Evolutionary conservation across 2,113 vertebrate species (phyloP).

Genomic region (Phalacrocorax pelagicus): DNA sequence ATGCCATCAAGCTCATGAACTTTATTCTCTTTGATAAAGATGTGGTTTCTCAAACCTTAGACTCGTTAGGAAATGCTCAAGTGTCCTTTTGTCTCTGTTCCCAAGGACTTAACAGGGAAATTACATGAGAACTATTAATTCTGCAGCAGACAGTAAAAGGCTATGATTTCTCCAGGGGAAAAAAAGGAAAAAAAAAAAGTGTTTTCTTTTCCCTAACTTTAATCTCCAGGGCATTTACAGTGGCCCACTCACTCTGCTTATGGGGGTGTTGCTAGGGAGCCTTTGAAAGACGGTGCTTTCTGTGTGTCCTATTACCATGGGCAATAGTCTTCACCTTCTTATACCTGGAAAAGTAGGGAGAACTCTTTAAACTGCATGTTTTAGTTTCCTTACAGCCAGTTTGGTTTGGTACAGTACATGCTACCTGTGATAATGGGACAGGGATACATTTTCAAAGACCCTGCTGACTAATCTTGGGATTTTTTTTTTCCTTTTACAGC

Average conservation of each 20-base stretch:
- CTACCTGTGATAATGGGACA: not conserved
- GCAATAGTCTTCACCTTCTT: not conserved
- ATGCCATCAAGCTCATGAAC: not conserved
- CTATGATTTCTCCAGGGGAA: not conserved
- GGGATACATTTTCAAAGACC: not conserved
- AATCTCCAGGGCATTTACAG: not conserved
- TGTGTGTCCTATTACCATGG: not conserved
- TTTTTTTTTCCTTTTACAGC: slow-evolving; percentile 73
- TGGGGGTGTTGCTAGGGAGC: not conserved
- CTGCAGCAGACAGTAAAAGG: not conserved
- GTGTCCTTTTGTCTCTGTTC: not conserved
- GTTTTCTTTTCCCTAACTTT: not conserved
- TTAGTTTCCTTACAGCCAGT: not conserved
- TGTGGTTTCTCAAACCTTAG: not conserved
- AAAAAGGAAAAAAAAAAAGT: not conserved
- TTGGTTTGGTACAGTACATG: not conserved
- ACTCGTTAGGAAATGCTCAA: not conserved
- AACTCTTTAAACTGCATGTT: not conserved
- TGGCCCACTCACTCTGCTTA: not conserved
- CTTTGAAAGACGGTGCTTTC: not conserved
- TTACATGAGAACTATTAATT: not conserved
- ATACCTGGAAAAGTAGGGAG: not conserved
- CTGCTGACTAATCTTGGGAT: not conserved
- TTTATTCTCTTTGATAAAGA: not conserved
- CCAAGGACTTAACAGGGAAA: not conserved